Base-by-base conservation (phyloP, 2,113 vertebrate genomes). In the Nesogale talazaci region DNA sequence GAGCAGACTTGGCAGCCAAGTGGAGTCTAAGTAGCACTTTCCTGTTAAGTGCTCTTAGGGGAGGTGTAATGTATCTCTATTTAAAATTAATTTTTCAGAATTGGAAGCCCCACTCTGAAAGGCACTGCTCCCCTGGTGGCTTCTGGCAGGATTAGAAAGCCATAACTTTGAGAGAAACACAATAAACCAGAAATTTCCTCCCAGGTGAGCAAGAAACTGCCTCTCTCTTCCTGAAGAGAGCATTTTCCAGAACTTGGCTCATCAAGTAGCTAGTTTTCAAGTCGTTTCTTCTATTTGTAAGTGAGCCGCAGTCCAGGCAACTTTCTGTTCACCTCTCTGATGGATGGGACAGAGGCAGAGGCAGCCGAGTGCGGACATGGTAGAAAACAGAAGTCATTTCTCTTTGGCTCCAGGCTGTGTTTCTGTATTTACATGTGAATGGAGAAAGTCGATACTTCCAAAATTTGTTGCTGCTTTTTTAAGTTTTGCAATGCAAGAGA, bases 181-280 rank as follows among this genome's bases (percentile, higher is more conserved):
- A 95, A 94, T 95, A 97, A 97, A 96, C 93, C 88, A 97, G 93
- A 96, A 95, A 95, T 96, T 93, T 95, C 79, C 94, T 96, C 96
- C 94, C 94, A 96, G 90, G 94, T 95, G 96, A 94, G 79, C 38
- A 31, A 94, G 94, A 92, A 96, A 94, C 85, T 77, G 84, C 89
- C 69, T 95, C 69, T 80, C 61, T 80, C 76, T 70, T 88, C 85
- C 86, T 42, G 88, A 89, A 94, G 79, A 95, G 90, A 94, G 77
- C 88, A 29, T 94, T 94, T 93, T 93, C 85, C 36, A 87, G 88
- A 86, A 82, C 79, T 90, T 88, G 70, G 75, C 83, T 93, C 92
- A 82, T 91, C 85, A 61, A 77, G 88, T 63, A 70, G 85, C 90
- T 85, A 52, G 79, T 83, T 91, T 96, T 92, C 79, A 74, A 83